Percentiles rank a stretch among this genome's conserved stretches.
Conservation (phyloP, 2,113 vertebrate genomes). For the Xiphorhynchus elegans region DNA sequence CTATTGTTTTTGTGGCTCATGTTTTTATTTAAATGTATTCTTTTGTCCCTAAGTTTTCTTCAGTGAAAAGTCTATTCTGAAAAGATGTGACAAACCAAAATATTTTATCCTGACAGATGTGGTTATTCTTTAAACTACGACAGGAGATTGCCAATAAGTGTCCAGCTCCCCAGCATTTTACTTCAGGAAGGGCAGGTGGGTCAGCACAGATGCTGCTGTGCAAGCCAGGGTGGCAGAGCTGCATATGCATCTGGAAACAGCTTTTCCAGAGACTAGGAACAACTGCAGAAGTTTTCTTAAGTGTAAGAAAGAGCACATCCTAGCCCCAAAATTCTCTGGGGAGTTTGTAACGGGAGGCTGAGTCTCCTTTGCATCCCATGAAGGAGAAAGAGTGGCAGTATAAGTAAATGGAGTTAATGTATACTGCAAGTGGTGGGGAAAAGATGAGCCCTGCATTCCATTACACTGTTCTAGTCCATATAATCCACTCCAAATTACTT, state of each 20-base stretch:
- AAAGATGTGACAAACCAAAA: not conserved
- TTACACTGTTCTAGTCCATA: conserved; percentile 39
- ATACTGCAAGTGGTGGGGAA: not conserved
- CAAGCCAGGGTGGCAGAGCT: not conserved
- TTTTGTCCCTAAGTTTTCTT: not conserved
- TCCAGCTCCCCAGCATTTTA: not conserved
- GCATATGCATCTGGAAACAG: rapidly evolving
- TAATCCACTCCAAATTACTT: conserved; percentile 11
- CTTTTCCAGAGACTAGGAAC: not conserved
- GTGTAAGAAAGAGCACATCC: not conserved
- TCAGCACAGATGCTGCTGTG: not conserved
- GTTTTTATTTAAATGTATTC: not conserved
- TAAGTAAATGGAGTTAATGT: not conserved
- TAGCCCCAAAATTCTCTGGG: not conserved
- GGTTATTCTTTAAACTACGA: not conserved
- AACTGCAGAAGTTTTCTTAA: not conserved
- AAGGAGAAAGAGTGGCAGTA: not conserved
- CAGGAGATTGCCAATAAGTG: not conserved
- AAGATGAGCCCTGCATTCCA: not conserved
- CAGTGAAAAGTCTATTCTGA: not conserved
- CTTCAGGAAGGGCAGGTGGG: not conserved
- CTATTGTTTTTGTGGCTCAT: not conserved
- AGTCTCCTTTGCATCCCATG: not conserved
- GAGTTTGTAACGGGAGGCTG: not conserved
- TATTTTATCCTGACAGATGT: not conserved